Evolutionary conservation across 2,113 vertebrate species (phyloP).

Genomic region (Gobius niger): DNA sequence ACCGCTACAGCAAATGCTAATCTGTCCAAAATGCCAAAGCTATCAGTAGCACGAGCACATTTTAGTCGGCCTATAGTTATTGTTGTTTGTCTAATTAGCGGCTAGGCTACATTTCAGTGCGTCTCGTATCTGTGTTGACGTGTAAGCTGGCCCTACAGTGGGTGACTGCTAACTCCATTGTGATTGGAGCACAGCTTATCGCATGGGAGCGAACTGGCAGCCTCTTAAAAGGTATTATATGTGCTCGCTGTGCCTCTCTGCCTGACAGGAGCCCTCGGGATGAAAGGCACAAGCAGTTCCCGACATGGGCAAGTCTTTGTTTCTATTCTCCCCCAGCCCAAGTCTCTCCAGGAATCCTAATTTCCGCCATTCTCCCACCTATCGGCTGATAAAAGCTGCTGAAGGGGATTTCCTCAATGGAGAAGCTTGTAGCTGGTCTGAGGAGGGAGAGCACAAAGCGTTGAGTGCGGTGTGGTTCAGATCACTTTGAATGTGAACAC

Average conservation of each 20-base stretch:
- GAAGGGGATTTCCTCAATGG: conserved; percentile 74
- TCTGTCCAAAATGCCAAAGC: not conserved
- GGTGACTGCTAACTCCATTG: conserved; percentile 74
- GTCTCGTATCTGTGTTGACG: conserved; percentile 59
- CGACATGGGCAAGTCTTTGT: conserved; percentile 77
- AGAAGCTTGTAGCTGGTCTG: conserved; percentile 76
- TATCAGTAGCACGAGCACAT: not conserved
- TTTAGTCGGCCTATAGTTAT: conserved; percentile 24
- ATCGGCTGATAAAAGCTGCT: conserved; percentile 76
- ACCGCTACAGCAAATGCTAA: not conserved
- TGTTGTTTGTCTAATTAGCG: conserved; percentile 56
- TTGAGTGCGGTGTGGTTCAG: conserved; percentile 69
- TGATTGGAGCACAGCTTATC: conserved; percentile 76
- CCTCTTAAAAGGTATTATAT: conserved; percentile 79
- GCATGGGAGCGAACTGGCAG: conserved; percentile 76
- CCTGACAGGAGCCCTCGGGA: conserved; percentile 77
- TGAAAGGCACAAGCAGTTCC: conserved; percentile 77
- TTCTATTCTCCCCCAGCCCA: conserved; percentile 74
- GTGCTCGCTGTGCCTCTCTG: conserved; percentile 73
- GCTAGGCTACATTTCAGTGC: conserved; percentile 52
- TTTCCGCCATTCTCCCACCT: conserved; percentile 78
- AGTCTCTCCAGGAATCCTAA: conserved; percentile 80
- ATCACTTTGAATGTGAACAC: conserved; percentile 68
- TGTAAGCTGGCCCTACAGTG: conserved; percentile 62
- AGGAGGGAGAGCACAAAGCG: conserved; percentile 68